Evolutionary conservation across 2,113 vertebrate genomes (phyloP).

Genomic region (Indicator indicator): DNA sequence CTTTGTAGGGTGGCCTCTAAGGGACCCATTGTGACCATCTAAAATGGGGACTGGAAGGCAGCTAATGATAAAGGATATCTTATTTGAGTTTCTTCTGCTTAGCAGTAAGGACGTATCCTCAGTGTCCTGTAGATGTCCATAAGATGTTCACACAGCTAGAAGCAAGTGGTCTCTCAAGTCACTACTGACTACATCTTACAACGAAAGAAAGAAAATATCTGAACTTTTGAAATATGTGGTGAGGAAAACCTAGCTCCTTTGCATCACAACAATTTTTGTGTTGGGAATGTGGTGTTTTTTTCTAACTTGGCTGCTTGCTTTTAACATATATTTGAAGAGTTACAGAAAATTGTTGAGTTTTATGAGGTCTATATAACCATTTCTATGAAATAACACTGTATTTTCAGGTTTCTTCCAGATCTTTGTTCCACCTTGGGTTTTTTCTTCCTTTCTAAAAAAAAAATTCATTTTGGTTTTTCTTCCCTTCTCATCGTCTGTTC

Average conservation of each 20-base stretch:
- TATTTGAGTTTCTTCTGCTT: background rate
- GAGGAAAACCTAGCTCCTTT: background rate
- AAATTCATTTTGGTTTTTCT: background rate
- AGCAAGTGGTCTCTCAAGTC: background rate
- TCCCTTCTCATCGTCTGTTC: background rate
- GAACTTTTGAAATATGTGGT: background rate
- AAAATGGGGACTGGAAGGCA: background rate
- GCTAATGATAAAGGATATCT: rapidly evolving
- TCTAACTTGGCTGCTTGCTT: background rate
- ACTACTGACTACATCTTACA: background rate
- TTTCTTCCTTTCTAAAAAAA: background rate
- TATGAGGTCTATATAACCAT: background rate
- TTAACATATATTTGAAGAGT: background rate
- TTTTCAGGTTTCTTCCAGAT: background rate
- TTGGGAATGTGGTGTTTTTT: background rate
- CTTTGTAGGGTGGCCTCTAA: background rate
- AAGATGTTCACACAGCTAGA: background rate
- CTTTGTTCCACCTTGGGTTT: background rate
- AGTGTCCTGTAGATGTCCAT: background rate
- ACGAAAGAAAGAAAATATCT: background rate
- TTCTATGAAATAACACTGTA: background rate
- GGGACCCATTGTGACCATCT: background rate
- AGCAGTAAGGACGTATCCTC: background rate
- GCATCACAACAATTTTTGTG: background rate
- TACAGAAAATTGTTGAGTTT: background rate